A percentile compares a stretch with the other conserved stretches of the same genome.
phyloP scores from a whole-genome alignment of 2,797 vertebrate species.

The Arremon aurantiirostris region DNA sequence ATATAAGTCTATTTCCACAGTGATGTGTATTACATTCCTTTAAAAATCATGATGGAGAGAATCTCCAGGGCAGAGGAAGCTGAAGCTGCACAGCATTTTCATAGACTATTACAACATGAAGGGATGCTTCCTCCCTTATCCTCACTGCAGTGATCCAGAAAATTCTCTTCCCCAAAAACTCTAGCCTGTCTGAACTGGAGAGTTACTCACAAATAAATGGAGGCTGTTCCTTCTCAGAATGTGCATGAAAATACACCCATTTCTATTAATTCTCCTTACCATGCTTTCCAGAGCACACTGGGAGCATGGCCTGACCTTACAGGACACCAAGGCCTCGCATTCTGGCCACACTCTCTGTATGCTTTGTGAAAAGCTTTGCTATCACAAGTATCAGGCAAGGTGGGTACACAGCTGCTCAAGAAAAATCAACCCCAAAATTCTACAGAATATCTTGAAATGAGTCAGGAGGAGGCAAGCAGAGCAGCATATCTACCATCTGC shows the following conservation, averaged over 20 bases:
- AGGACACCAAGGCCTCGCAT: neutral
- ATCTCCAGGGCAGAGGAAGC: neutral
- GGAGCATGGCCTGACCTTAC: neutral
- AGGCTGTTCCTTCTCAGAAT: neutral
- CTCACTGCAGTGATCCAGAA: neutral
- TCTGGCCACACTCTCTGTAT: neutral
- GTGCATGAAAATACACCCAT: neutral
- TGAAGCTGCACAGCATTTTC: neutral
- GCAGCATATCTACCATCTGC: neutral
- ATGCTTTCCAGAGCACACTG: neutral
- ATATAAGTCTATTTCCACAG: neutral
- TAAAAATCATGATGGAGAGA: neutral
- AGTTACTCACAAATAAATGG: neutral
- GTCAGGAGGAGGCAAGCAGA: neutral
- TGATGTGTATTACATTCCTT: neutral
- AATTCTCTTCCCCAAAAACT: neutral
- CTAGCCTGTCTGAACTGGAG: neutral
- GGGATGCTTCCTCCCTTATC: neutral
- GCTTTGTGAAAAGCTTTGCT: neutral
- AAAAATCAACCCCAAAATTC: neutral
- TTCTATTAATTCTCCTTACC: neutral
- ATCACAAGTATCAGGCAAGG: rapidly evolving
- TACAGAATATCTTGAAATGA: neutral
- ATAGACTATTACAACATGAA: neutral
- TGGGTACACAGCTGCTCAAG: neutral